These are phyloP conservation scores for Acanthococcus lagerstroemiae DNA, from an alignment of 2,888 invertebrate species.

Conservation along the genomic window DNA sequence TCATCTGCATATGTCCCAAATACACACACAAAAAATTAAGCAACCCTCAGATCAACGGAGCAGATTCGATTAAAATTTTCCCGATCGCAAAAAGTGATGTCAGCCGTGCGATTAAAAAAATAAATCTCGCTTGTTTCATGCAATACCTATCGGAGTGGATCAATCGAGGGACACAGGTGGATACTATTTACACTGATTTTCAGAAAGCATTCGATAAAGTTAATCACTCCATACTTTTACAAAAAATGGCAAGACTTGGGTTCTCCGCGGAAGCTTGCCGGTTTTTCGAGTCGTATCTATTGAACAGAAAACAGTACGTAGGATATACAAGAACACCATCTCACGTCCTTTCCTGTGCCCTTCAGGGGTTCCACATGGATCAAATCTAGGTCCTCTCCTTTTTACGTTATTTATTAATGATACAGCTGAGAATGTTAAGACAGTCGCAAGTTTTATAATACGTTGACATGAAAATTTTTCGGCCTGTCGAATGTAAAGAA, in stretches of 20 bases:
- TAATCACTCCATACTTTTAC: not conserved
- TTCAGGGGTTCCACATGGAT: not conserved
- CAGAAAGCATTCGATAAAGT: not conserved
- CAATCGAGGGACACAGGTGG: not conserved
- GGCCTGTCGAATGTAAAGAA: not conserved
- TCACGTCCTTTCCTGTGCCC: not conserved
- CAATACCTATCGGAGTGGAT: not conserved
- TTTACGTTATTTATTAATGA: not conserved
- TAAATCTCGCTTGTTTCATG: not conserved
- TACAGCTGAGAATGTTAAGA: not conserved
- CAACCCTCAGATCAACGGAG: no score
- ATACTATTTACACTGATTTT: not conserved
- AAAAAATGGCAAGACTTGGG: not conserved
- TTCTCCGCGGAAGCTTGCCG: not conserved
- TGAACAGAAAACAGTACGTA: not conserved
- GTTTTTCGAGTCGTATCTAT: not conserved
- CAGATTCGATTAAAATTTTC: no score
- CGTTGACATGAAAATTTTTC: not conserved
- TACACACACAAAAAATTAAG: no score
- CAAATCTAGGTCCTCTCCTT: not conserved
- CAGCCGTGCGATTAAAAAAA: no score
- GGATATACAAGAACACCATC: not conserved
- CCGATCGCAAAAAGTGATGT: no score
- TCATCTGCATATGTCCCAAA: no score
- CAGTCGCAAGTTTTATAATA: no score